Evolutionary conservation across 2,797 vertebrate species (phyloP).

Genomic region (Miichthys miiuy): DNA sequence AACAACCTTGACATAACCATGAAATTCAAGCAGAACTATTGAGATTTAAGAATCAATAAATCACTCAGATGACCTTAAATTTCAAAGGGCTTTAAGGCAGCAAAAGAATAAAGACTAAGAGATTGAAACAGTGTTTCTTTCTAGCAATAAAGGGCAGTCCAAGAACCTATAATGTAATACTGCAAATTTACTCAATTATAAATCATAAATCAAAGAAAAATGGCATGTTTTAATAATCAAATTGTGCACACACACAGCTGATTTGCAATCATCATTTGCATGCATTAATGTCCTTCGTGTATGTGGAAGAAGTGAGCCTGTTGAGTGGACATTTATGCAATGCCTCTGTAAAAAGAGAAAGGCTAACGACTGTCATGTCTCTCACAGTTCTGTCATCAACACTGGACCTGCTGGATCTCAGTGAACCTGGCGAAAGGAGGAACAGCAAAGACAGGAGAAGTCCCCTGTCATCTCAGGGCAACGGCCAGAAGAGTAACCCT

Average conservation of each 20-base stretch:
- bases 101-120: background rate
- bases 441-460: conserved; percentile 91
- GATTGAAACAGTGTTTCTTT: background rate
- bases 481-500: conserved; percentile 85
- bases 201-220: background rate
- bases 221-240: background rate
- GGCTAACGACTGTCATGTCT: conserved; percentile 25
- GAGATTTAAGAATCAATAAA: background rate
- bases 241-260: background rate
- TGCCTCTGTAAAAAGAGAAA: background rate
- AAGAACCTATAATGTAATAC: background rate
- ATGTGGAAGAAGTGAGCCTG: background rate
- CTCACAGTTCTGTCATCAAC: conserved; percentile 93
- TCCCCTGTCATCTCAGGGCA: conserved; percentile 82
- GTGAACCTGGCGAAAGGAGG: conserved; percentile 92
- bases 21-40: background rate
- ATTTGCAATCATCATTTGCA: background rate
- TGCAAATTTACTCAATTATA: background rate
- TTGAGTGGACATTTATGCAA: background rate
- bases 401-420: conserved; percentile 97
- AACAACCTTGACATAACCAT: background rate
- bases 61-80: background rate
- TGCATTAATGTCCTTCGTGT: background rate
- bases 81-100: background rate
- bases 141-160: fast-evolving